These are phyloP conservation scores for Nasonia oneida DNA, from an alignment of 2,888 invertebrate species.

Conservation along the genomic window DNA sequence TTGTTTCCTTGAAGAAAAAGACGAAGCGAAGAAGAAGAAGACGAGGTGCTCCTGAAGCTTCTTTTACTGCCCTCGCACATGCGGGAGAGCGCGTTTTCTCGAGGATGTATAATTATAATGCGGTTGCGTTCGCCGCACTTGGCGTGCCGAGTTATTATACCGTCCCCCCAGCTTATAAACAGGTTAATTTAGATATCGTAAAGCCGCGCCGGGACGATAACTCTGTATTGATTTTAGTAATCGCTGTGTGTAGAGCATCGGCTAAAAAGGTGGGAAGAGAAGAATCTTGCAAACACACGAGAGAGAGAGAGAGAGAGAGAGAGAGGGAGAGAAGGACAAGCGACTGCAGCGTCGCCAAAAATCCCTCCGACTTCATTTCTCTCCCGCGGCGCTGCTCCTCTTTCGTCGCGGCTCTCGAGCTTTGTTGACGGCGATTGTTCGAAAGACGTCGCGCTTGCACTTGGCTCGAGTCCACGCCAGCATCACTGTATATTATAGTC, in stretches of 20 bases:
- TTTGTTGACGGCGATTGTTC: constrained; percentile 34
- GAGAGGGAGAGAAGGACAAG: neutral
- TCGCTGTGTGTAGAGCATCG: neutral
- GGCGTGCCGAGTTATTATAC: neutral
- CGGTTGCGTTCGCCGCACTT: neutral
- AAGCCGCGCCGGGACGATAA: neutral
- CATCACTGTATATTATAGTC: neutral
- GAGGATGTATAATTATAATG: constrained; percentile 27
- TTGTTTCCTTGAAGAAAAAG: constrained; percentile 27
- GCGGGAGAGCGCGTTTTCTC: constrained; percentile 17
- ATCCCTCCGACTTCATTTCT: neutral
- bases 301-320: neutral
- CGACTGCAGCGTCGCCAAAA: neutral
- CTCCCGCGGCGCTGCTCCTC: neutral
- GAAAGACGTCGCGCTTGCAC: constrained; percentile 44
- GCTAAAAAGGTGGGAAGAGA: neutral
- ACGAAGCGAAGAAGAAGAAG: neutral
- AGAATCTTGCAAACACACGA: neutral
- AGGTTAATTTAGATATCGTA: constrained; percentile 10
- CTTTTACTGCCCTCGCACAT: neutral
- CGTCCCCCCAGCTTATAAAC: neutral
- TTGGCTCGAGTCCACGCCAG: constrained; percentile 44
- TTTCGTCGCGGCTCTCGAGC: constrained; percentile 18
- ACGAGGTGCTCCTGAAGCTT: constrained; percentile 29
- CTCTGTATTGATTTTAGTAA: neutral